Conservation (phyloP, 1,140 invertebrate species). For the Drosophila bocki region DNA sequence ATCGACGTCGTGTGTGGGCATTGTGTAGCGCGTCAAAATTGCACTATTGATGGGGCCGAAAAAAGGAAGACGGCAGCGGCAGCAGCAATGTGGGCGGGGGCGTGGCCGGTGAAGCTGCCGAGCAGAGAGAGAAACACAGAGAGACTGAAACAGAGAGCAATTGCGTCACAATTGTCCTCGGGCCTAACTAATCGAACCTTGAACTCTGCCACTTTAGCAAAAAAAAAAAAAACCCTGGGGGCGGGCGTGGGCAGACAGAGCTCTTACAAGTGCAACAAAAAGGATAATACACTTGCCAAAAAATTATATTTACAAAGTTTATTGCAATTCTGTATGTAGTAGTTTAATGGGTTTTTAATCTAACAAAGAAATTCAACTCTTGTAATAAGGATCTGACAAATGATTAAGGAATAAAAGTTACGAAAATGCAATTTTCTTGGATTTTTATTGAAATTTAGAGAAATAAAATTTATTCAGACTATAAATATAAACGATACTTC, state of each 20-base stretch:
- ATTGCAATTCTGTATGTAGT: too few species aligned
- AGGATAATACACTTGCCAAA: conserved; percentile 42
- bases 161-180: conserved; percentile 63
- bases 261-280: conserved; percentile 39
- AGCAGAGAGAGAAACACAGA: conserved; percentile 1
- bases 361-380: too few species aligned
- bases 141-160: conserved; percentile 26
- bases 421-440: background rate
- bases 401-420: background rate
- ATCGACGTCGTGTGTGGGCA: conserved; percentile 47
- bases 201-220: conserved; percentile 40
- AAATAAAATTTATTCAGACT: too few species aligned
- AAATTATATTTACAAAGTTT: background rate
- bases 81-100: conserved; percentile 15
- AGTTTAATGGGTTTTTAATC: background rate
- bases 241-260: conserved; percentile 30
- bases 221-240: background rate
- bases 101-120: conserved; percentile 27
- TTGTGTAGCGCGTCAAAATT: conserved; percentile 31
- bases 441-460: background rate
- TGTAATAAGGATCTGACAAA: background rate
- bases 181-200: conserved; percentile 52
- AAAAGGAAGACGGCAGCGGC: background rate
- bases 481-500: background rate
- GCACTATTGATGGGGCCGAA: conserved; percentile 28